phyloP scores from a whole-genome alignment of 2,797 vertebrate species.

The Lithobates sylvaticus region DNA sequence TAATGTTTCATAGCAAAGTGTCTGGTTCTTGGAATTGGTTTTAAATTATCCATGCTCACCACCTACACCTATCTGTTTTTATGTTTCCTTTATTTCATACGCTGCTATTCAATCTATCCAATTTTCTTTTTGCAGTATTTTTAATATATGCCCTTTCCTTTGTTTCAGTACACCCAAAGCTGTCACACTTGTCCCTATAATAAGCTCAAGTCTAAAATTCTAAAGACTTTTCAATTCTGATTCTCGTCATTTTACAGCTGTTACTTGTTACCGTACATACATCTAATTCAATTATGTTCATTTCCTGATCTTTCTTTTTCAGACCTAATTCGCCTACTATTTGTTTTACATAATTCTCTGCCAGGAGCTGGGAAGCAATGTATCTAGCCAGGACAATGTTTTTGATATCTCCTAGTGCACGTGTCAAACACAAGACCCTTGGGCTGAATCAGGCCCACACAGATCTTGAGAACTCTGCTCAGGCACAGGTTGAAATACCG shows the following conservation, averaged over 20 bases:
- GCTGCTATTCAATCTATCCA: constrained; percentile 8
- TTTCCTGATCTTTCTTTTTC: neutral
- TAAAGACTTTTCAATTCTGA: neutral
- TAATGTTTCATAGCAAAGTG: too few relatives aligned
- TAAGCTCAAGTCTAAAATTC: neutral
- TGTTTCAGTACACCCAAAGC: constrained; percentile 3
- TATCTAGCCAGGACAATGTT: too few relatives aligned
- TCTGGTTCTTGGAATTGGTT: neutral
- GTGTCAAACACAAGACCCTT: too few relatives aligned
- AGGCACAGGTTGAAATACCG: too few relatives aligned
- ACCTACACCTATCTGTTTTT: constrained; percentile 1
- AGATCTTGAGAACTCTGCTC: too few relatives aligned
- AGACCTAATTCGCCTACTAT: neutral
- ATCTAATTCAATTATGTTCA: neutral
- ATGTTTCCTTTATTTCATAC: neutral
- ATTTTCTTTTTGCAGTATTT: constrained; percentile 6
- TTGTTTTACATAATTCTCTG: too few relatives aligned
- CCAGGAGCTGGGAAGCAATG: too few relatives aligned
- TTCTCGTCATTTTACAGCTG: neutral
- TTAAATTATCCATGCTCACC: neutral
- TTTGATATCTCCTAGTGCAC: too few relatives aligned
- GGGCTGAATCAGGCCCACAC: too few relatives aligned
- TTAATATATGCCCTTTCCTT: neutral
- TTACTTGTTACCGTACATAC: neutral
- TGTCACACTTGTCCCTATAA: constrained; percentile 20